Evolutionary conservation across 2,888 invertebrate species (phyloP).

Genomic region (Plagodis dolabraria): DNA sequence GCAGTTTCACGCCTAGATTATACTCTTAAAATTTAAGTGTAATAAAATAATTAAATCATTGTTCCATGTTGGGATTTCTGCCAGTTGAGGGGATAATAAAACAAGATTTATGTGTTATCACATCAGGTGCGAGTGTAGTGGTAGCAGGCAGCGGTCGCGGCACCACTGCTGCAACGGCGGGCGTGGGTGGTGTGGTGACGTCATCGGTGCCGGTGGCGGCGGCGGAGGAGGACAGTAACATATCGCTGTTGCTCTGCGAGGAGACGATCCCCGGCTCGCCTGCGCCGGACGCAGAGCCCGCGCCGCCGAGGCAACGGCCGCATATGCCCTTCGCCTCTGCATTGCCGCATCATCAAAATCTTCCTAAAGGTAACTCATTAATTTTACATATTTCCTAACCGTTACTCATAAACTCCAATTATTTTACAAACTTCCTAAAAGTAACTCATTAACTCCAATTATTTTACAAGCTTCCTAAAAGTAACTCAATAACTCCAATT

Average conservation of each 20-base stretch:
- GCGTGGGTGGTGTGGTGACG: slow-evolving; percentile 4
- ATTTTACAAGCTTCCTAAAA: slow-evolving; percentile 45
- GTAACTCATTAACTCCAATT: too few relatives aligned
- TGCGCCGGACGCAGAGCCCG: slow-evolving; percentile 86
- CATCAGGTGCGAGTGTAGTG: slow-evolving; percentile 63
- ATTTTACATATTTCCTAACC: neutral
- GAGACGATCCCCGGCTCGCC: slow-evolving; percentile 97
- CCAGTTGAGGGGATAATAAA: too few relatives aligned
- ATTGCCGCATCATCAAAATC: slow-evolving; percentile 73
- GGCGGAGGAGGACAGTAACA: slow-evolving; percentile 86
- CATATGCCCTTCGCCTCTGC: slow-evolving; percentile 90
- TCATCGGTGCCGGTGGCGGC: slow-evolving; percentile 38
- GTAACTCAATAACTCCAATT: slow-evolving; percentile 31
- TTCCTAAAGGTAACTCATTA: slow-evolving; percentile 50
- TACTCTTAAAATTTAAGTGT: too few relatives aligned
- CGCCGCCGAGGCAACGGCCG: slow-evolving; percentile 78
- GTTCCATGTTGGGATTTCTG: too few relatives aligned
- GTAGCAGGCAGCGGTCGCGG: slow-evolving; percentile 61
- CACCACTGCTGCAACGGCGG: slow-evolving; percentile 25
- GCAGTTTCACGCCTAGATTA: too few relatives aligned
- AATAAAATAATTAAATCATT: too few relatives aligned
- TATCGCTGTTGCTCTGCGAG: slow-evolving; percentile 92
- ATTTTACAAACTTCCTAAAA: too few relatives aligned
- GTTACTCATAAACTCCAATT: too few relatives aligned
- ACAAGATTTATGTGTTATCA: too few relatives aligned